Evolutionary conservation across 2,113 vertebrate species (phyloP), one percentile per base, ranked within the genome.

Genomic region (Atlantisia rogersi): DNA sequence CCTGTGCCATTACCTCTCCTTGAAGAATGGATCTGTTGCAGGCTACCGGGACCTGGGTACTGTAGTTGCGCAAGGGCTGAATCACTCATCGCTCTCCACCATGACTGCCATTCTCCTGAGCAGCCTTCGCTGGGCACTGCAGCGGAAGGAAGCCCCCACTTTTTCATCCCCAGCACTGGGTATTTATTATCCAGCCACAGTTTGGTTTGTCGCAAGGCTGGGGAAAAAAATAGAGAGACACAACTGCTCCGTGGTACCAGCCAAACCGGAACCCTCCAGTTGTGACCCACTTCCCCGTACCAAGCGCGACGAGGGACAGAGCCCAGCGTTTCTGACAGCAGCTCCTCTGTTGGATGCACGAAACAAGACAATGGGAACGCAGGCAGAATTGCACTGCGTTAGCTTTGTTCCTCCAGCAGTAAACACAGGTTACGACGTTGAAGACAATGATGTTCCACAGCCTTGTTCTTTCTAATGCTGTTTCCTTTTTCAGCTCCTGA

Each of bases 401-500:
- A 81, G 82, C 85, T 81, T 94, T 95, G 95, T 96, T 93, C 53
- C 71, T 40, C 10, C 24, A 29, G 70, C 88, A 93, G 95, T 86
- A 96, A 94, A 95, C 91, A 92, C 89, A 95, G 65, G 95, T 91
- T 95, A 82, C 6, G 4, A 85, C 69, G 67, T 19, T 69, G 74
- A 86, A 64, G 74, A 94, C 83, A 93, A 90, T 58, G 88, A 93
- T 89, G 77, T 93, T 81, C 88, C 74, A 95, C 80, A 94, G 83
- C 55, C 60, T 76, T 79, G 69, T 62, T 86, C 80, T 78, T 95
- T 92, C 85, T 21, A 86, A 26, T 56, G 71, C 70, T 10, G 48
- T 94, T 94, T 93, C 90, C 93, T 84, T 65, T 83, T 79, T 58
- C 81, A 85, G 1, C 65, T 91, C 77, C 80, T 37, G 64, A 75